Percentiles rank a stretch among this genome's conserved stretches.
Evolutionary conservation across 2,888 invertebrate genomes (phyloP).

Genomic region (Oscheius sp.): DNA sequence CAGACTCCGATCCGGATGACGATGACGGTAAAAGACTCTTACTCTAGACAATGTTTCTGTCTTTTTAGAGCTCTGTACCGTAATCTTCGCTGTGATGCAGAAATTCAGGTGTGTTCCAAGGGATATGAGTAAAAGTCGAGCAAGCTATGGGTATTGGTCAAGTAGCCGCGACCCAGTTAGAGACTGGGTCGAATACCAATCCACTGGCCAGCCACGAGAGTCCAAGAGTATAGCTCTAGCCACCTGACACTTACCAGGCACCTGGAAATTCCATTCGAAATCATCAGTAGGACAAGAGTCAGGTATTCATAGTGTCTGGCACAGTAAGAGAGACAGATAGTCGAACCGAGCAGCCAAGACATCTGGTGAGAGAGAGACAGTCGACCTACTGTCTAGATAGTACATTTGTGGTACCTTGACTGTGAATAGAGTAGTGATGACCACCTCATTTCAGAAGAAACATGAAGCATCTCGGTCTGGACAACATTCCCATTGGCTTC

Average conservation of each 20-base stretch:
- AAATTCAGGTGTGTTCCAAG: constrained; percentile 77
- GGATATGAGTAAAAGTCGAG: no score
- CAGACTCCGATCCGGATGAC: constrained; percentile 86
- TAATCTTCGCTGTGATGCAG: constrained; percentile 94
- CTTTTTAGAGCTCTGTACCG: constrained; percentile 81
- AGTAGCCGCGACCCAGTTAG: not conserved
- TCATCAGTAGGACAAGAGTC: no score
- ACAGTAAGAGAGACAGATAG: no score
- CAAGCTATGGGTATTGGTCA: not conserved
- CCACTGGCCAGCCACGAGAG: no score
- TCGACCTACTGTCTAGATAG: not conserved
- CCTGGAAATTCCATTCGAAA: no score
- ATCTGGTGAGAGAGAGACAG: not conserved
- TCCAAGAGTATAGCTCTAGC: no score
- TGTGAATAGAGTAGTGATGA: not conserved
- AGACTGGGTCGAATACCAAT: not conserved
- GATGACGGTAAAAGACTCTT: constrained; percentile 55
- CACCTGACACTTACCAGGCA: no score
- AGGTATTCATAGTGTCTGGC: no score
- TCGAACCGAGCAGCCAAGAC: no score
- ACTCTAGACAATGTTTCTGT: not conserved
- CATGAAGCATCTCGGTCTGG: constrained; percentile 85
- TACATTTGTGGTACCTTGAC: not conserved
- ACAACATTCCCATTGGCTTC: constrained; percentile 92
- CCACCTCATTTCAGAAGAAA: constrained; percentile 42